phyloP scores from a whole-genome alignment of 2,797 vertebrate species.

The Vipera latastei region DNA sequence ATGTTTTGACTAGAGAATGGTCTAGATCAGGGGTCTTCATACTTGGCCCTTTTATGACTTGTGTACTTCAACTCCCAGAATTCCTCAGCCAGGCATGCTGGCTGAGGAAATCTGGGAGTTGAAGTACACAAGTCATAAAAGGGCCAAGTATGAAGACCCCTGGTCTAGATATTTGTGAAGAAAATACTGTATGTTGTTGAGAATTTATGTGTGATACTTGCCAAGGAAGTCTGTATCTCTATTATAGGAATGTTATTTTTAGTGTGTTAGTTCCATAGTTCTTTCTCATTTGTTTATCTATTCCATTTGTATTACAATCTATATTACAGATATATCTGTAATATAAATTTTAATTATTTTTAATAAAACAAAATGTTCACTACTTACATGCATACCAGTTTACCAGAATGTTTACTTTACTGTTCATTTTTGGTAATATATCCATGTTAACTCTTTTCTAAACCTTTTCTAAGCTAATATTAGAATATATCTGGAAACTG shows the following conservation, averaged over 20 bases:
- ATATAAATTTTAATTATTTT: background rate
- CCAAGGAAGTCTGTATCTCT: background rate
- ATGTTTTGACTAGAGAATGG: background rate
- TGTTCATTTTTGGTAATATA: background rate
- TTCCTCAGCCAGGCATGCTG: too few relatives aligned
- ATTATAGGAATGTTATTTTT: background rate
- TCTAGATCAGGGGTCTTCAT: background rate
- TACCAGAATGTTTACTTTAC: background rate
- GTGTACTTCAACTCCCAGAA: too few relatives aligned
- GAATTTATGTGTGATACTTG: background rate
- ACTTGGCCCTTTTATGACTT: too few relatives aligned
- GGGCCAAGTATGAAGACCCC: too few relatives aligned
- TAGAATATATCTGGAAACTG: background rate
- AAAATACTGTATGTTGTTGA: background rate
- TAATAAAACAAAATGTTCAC: background rate
- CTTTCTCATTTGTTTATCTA: too few relatives aligned
- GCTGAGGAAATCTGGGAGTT: too few relatives aligned
- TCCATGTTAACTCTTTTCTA: background rate
- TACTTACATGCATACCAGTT: background rate
- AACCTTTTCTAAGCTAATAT: background rate
- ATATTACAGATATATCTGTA: background rate
- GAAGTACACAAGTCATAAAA: too few relatives aligned
- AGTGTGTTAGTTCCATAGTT: background rate
- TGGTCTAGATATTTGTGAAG: background rate
- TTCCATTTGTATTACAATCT: background rate